Evolutionary conservation across 53 echinoderm and acorn worm genomes (phyloP).

Genomic region (Holothuria leucospilota): DNA sequence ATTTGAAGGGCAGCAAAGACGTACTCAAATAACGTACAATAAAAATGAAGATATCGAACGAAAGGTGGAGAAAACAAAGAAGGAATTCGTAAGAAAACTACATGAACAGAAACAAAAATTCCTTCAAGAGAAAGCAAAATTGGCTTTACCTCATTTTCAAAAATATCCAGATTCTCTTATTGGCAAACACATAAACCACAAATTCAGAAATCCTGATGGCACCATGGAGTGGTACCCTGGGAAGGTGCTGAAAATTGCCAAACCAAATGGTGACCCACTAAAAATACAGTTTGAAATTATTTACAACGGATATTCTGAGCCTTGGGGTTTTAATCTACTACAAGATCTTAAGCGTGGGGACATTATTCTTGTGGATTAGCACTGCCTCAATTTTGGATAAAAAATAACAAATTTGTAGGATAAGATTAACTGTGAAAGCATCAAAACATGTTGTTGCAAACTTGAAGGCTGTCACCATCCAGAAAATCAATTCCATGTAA

Average conservation of each 20-base stretch:
- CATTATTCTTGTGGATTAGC: neutral
- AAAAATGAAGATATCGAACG: neutral
- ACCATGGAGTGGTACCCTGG: neutral
- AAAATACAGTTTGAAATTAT: neutral
- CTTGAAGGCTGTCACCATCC: too few species aligned
- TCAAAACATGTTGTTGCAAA: too few species aligned
- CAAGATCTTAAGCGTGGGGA: neutral
- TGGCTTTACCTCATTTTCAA: too few species aligned
- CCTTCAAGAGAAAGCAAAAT: neutral
- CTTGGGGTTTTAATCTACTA: neutral
- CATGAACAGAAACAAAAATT: neutral
- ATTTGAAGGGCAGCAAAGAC: too few species aligned
- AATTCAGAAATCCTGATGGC: slow-evolving; percentile 2
- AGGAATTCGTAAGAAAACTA: neutral
- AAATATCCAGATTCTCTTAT: too few species aligned
- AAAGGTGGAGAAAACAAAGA: neutral
- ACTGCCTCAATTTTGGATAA: too few species aligned
- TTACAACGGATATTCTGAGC: neutral
- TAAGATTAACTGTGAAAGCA: too few species aligned
- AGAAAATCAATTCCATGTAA: too few species aligned
- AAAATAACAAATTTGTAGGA: too few species aligned
- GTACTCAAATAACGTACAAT: neutral
- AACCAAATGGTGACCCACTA: neutral
- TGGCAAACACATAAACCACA: too few species aligned
- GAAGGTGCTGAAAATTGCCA: neutral